A percentile compares a stretch with the other conserved stretches of the same genome.
Conservation (phyloP, 2,797 vertebrate species). For the Lagorchestes hirsutus region DNA sequence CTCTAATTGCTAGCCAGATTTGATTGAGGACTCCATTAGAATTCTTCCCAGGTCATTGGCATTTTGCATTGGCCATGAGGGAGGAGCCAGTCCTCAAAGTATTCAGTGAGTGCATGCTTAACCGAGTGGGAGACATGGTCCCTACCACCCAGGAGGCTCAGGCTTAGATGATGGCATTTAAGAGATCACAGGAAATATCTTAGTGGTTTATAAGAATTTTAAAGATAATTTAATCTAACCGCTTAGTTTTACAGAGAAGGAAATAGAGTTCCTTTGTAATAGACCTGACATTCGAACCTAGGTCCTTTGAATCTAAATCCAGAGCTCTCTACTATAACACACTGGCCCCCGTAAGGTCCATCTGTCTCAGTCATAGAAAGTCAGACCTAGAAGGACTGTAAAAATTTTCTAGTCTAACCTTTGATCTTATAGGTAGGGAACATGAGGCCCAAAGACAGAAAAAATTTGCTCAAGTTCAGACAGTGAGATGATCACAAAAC, state of each 20-base stretch:
- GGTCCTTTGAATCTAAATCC: neutral
- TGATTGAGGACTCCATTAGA: constrained; percentile 3
- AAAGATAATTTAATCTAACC: neutral
- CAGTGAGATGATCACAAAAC: neutral
- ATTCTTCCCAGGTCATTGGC: constrained; percentile 10
- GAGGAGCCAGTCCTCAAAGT: neutral
- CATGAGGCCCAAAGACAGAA: neutral
- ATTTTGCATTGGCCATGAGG: neutral
- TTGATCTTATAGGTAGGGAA: neutral
- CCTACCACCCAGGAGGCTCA: neutral
- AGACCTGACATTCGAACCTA: neutral
- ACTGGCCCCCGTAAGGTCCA: neutral
- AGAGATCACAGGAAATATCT: neutral
- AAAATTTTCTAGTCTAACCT: neutral
- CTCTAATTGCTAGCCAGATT: constrained; percentile 2
- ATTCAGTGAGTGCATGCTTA: neutral
- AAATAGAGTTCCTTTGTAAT: neutral
- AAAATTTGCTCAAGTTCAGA: neutral
- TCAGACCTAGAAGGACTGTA: neutral
- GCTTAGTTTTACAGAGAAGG: neutral
- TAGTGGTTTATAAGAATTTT: neutral
- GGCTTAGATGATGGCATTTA: neutral
- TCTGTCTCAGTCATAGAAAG: neutral
- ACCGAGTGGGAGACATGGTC: neutral
- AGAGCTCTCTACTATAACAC: neutral